Base-by-base conservation (phyloP, 1,140 invertebrate species). In the Dolichoris vasculosae region DNA sequence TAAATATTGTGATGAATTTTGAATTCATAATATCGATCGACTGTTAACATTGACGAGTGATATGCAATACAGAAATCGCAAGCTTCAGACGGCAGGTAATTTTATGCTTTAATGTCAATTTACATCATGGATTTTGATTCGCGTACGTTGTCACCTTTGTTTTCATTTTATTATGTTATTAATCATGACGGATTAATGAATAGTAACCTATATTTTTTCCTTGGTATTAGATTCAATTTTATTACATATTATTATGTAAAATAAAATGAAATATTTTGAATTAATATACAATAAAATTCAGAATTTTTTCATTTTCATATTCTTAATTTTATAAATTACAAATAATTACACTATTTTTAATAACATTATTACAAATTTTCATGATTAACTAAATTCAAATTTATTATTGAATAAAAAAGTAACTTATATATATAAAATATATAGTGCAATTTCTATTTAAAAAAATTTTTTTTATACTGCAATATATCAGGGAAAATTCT, bases 91-190 rank as follows among this genome's bases (percentile, higher is more conserved):
- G 48, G 51, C 32, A 59, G 48, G 75, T 38, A 77, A 77, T 77
- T 77, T 77, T 77, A 77, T 55, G 75, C 46, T 77, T 77, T 77
- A 55, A 77, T 77, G 35, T 77, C 48, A 77, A 77, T 77, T 77
- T 77, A 23, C 46, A 77, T 77, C 51, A 55, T 35, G 15, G 8
- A 55, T 77, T 78, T n/a, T 38, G 2, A 78, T 63, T 63, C 38
- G 43, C 51, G 55, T 78, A 59, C 51, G 38, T 78, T 38, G 35
- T 78, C 55, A 59, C 76, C 4, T 59, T 78, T 48, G 43, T 51
- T 32, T 78, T 63, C n/a, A 51, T 38, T 51, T 59, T 63, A 78
- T 63, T 59, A 23, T 59, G 51, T 59, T 59, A 78, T 78, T 59
- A 78, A 78, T 78, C 76, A 78, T 23, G 20, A 26, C 75, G 20